A percentile compares a stretch with the other conserved stretches of the same genome.
Conservation (phyloP, 2,888 invertebrate species). For the Himalopsyche japonica region DNA sequence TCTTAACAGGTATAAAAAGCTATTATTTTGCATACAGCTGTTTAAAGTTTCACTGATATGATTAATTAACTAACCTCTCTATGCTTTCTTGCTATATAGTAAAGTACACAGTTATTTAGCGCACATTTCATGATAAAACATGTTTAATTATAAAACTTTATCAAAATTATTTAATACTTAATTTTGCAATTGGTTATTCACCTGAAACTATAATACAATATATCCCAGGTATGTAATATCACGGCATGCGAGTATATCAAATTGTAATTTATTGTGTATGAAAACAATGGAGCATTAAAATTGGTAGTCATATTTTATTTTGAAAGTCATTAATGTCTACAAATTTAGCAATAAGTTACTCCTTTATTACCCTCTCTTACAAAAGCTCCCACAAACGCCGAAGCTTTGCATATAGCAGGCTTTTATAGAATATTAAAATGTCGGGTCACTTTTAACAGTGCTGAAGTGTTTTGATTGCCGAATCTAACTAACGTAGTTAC, state of each 20-base stretch:
- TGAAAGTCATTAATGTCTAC: slow-evolving; percentile 35
- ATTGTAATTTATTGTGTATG: slow-evolving; percentile 23
- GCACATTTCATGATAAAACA: neutral
- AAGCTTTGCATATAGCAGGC: neutral
- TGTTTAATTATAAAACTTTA: neutral
- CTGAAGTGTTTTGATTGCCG: neutral
- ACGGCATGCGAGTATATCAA: neutral
- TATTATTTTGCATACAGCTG: no score
- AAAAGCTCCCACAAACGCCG: slow-evolving; percentile 13
- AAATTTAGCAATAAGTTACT: slow-evolving; percentile 31
- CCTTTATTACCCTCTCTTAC: slow-evolving; percentile 25
- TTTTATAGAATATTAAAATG: neutral
- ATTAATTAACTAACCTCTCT: no score
- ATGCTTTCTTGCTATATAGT: neutral
- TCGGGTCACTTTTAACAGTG: neutral
- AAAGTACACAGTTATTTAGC: neutral
- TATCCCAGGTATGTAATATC: neutral
- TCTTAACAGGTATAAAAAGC: no score
- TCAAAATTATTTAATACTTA: neutral
- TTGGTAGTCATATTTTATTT: slow-evolving; percentile 32
- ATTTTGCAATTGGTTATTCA: neutral
- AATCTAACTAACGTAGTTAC: neutral
- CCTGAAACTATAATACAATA: neutral
- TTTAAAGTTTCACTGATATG: no score
- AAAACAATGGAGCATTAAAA: slow-evolving; percentile 16